Evolutionary conservation across 2,797 vertebrate species (phyloP), one percentile per base, ranked within the genome.

Genomic region (Eurystomus glaucurus): DNA sequence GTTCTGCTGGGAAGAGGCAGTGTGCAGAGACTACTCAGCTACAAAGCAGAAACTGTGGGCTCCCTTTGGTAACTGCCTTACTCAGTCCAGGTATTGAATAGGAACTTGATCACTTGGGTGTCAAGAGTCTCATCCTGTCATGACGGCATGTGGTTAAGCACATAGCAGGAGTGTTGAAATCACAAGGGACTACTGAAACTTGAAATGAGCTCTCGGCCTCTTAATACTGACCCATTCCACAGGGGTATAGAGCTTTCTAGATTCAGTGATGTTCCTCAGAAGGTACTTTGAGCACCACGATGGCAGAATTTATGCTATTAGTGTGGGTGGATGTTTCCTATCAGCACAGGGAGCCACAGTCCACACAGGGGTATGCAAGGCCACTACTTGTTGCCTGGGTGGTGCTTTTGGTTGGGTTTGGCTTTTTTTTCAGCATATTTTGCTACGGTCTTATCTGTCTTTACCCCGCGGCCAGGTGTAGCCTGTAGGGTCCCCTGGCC

Each of bases 221-320:
- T 87, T 82, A 28, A 39, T 46, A 9, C 26, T 41, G 62, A 46
- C 18, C 26, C 1, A 1, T 87, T 88, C 18, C 33, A 61, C 7
- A 21, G 51, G 28, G 15, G 19, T 28, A 16, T n/a, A 43, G 68
- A 83, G 31, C 43, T 69, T 74, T 62, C 35, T 54, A 17, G 21
- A 43, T 66, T 55, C 46, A 43, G 29, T 48, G 55, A 13, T 4
- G 1, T 37, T 6, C 26, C 18, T 85, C 33, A 45, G 51, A 82
- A 77, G 43, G 28, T 41, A 12, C 29, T 62, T 62, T 2, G 23
- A 31, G 28, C 31, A 7, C 20, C 31, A 0, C 1, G 0, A 20
- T 41, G 18, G 5, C 14, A 23, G 15, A 80, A 35, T 50, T 52
- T 25, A 33, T 23, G 29, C n/a, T 8, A 1, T 54, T 55, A 6